Conservation (phyloP, 2,797 vertebrate genomes). For the Limosa lapponica region DNA sequence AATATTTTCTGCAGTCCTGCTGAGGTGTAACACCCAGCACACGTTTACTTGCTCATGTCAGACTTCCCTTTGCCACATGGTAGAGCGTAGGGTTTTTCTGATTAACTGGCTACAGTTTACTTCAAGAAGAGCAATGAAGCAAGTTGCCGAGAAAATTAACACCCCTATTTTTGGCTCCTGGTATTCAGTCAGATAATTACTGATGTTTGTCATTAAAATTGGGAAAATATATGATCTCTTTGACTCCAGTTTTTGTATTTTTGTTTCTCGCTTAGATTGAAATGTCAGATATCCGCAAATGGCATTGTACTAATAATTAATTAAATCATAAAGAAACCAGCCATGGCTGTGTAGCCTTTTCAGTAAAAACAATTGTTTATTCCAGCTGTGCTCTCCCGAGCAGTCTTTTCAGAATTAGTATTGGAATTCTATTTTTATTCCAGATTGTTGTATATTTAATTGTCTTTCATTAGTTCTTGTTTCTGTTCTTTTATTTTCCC, state of each 20-base stretch:
- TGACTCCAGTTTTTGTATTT: not conserved
- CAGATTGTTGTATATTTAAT: not conserved
- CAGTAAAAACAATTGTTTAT: not conserved
- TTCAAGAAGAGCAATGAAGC: not conserved
- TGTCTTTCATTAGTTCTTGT: constrained; percentile 19
- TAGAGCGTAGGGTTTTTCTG: not conserved
- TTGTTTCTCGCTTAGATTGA: constrained; percentile 7
- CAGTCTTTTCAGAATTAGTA: not conserved
- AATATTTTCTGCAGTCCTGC: not conserved
- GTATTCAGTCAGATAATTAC: not conserved
- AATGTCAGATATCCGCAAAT: not conserved
- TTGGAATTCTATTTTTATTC: not conserved
- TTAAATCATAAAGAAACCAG: not conserved
- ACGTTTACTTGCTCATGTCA: not conserved
- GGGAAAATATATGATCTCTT: not conserved
- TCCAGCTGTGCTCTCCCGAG: not conserved
- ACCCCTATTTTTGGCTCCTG: not conserved
- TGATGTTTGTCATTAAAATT: not conserved
- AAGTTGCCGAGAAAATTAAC: not conserved
- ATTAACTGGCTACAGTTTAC: not conserved
- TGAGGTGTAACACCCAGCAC: not conserved
- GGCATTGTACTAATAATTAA: not conserved
- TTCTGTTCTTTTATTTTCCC: not conserved
- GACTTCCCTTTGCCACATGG: accelerated
- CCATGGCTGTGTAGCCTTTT: not conserved